Base-by-base conservation (phyloP, 1,140 invertebrate species). In the Dufourea novaeangliae region DNA sequence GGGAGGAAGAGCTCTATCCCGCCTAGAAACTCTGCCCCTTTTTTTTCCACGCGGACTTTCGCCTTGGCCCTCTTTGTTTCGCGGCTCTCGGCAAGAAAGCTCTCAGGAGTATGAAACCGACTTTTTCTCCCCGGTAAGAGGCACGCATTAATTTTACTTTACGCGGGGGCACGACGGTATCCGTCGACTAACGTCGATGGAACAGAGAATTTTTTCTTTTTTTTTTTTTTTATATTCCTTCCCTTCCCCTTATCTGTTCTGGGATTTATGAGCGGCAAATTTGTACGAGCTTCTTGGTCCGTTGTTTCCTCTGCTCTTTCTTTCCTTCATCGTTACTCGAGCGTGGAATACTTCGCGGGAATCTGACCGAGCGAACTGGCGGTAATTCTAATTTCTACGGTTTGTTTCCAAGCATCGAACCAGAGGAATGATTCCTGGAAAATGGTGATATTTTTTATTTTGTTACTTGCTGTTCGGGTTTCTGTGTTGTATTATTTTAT, bases 71-170 rank as follows among this genome's bases (percentile, higher is more conserved):
- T 37, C 64, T 69, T 68, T 69, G 73, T 76, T 46, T 20, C 67
- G 4, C 20, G 1, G 27, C 27, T 20, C 25, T 6, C 5, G 4
- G 22, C 68, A 77, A 77, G 63, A 77, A 77, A 44, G 32, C 75
- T 71, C 68, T 77, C 75, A 77, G 29, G 20, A 34, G 75, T 77
- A 77, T 71, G 75, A 77, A 54, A 11, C 57, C 14, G 57, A 62
- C 22, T 62, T 62, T 70, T 71, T 63, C 44, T 0, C 46, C 46
- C 2, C 17, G 7, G 27, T 20, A 59, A 41, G n/a, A 67, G 27
- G 25, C 75, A 44, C 68, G 75, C 57, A 63, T 71, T 71, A 52
- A 63, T 71, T 61, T 69, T 54, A 32, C 70, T 74, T 20, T 27
- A 25, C 62, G 22, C 68, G 70, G 41, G 25, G 70, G 44, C 10